Base-by-base conservation (phyloP, 2,888 invertebrate genomes). In the Orthonevra nobilis region DNA sequence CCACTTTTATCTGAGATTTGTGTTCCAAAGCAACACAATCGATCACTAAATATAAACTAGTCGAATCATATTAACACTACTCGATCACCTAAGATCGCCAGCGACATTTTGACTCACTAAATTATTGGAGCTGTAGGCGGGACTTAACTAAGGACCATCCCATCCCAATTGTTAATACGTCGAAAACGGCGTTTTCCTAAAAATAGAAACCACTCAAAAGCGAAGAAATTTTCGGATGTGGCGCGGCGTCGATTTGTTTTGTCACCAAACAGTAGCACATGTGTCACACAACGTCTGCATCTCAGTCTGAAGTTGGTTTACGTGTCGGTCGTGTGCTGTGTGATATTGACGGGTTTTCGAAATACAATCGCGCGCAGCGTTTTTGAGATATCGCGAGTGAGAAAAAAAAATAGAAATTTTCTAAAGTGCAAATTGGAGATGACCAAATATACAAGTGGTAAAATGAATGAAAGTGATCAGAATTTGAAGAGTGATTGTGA, bases 201-300 rank as follows among this genome's bases (percentile, higher is more conserved):
- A 82, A 81, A 82, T 82, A 82, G 68, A 81, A 83, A 72, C 70
- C 83, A 82, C 81, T 72, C 82, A 81, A 81, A 58, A 48, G 63
- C 81, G 79, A 81, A 72, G 82, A 82, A 68, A 75, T 9, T 10
- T 66, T 52, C 54, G 12, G 19, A 28, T 12, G 12, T n/a, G n/a
- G n/a, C n/a, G n/a, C n/a, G n/a, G n/a, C n/a, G n/a, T 23, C 64
- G 46, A 72, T 72, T 64, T 64, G 72, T 61, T 61, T 66, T 68
- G 79, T 68, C 79, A 68, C 79, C 56, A 42, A 66, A 64, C n/a
- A n/a, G n/a, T n/a, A 79, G 68, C 73, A 79, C 73, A 79, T 79
- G 79, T 73, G 72, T 42, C 46, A 56, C 44, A 28, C n/a, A 61
- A 48, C 42, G 19, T 54, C 54, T 42, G 54, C 56, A 50, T 56